phyloP scores from a whole-genome alignment of 2,888 invertebrate genomes.

The Euproctis similis region DNA sequence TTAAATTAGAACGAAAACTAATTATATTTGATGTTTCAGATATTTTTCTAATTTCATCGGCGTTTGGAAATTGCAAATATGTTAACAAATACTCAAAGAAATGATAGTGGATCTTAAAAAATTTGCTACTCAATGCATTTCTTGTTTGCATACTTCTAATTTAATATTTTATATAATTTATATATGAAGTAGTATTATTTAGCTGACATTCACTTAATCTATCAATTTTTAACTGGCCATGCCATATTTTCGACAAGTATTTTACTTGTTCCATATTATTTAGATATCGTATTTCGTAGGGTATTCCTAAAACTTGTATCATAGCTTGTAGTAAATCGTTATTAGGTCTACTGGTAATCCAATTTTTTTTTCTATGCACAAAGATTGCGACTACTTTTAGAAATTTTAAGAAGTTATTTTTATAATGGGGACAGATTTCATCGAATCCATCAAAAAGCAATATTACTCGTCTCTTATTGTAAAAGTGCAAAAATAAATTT shows the following conservation, averaged over 20 bases:
- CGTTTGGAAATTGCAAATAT: too few species aligned
- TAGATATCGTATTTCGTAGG: slow-evolving; percentile 6
- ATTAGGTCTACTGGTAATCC: slow-evolving; percentile 19
- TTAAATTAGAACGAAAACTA: too few species aligned
- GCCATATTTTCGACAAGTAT: slow-evolving; percentile 9
- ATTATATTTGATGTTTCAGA: too few species aligned
- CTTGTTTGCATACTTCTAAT: too few species aligned
- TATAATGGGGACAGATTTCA: slow-evolving; percentile 18
- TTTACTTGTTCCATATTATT: slow-evolving; percentile 4
- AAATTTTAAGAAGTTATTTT: slow-evolving; percentile 6
- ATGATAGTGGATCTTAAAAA: too few species aligned
- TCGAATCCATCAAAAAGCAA: slow-evolving; percentile 22
- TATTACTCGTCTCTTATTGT: slow-evolving; percentile 10
- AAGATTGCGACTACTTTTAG: slow-evolving; percentile 3
- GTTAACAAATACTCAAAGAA: too few species aligned
- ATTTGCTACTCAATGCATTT: too few species aligned
- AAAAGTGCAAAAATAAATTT: slow-evolving; percentile 12
- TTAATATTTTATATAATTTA: too few species aligned
- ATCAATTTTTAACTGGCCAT: slow-evolving; percentile 6
- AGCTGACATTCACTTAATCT: slow-evolving; percentile 5
- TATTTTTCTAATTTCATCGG: too few species aligned
- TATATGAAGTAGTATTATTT: slow-evolving; percentile 7
- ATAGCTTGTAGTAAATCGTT: slow-evolving; percentile 8
- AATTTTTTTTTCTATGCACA: slow-evolving; percentile 6
- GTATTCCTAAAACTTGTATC: slow-evolving; percentile 3